phyloP scores from a whole-genome alignment of 2,888 invertebrate species.

The Marasmarcha lunaedactyla region DNA sequence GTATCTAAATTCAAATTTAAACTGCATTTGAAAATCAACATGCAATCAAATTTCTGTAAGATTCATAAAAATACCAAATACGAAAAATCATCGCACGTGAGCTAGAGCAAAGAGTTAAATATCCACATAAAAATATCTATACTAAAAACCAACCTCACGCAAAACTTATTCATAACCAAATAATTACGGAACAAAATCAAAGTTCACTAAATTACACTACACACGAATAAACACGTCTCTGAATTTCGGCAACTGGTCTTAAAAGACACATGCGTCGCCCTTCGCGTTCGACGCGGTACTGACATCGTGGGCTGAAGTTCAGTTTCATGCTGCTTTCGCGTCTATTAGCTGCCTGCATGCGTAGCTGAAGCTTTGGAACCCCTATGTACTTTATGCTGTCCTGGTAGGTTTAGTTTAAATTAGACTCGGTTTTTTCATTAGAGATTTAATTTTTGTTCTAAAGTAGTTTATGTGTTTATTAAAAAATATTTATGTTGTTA shows the following conservation, averaged over 20 bases:
- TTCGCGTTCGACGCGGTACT: conserved; percentile 48
- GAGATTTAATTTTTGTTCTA: conserved; percentile 22
- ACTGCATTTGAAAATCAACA: no score
- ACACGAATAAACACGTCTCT: conserved; percentile 16
- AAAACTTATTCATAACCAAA: no score
- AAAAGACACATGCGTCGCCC: conserved; percentile 32
- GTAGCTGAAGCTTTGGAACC: conserved; percentile 20
- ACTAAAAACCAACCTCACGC: no score
- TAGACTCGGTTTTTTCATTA: conserved; percentile 19
- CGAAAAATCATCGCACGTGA: no score
- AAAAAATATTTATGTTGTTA: no score
- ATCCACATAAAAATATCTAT: no score
- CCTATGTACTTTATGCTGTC: conserved; percentile 30
- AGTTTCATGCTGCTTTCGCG: no score
- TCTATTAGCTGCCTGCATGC: conserved; percentile 38
- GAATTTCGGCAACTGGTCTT: not conserved
- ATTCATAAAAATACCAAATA: no score
- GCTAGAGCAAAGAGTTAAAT: no score
- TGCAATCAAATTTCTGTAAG: no score
- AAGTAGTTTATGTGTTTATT: conserved; percentile 11
- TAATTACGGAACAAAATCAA: not conserved
- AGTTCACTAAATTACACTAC: conserved; percentile 17
- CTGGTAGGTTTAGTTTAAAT: conserved; percentile 30
- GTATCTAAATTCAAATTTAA: no score
- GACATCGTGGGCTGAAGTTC: conserved; percentile 28